phyloP scores from a whole-genome alignment of 2,797 vertebrate species.

The Morus bassanus region DNA sequence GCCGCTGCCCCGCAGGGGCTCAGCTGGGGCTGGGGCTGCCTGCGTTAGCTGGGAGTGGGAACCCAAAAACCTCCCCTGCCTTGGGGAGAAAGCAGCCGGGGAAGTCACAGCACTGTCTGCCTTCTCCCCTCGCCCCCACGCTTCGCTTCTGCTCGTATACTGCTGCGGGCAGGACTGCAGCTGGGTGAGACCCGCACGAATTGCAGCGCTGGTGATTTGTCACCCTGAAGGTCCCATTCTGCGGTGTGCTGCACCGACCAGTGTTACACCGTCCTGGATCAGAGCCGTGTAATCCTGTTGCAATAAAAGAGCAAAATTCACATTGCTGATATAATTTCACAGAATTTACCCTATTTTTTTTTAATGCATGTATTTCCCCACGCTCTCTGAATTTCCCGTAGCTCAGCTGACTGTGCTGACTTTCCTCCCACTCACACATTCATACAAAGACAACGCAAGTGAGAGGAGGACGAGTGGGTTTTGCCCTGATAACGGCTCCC shows the following conservation, averaged over 20 bases:
- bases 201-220: fast-evolving
- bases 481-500: neutral
- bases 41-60: neutral
- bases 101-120: neutral
- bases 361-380: neutral
- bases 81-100: neutral
- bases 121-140: neutral
- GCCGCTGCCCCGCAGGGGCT: too few species aligned
- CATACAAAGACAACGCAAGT: neutral
- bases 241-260: fast-evolving
- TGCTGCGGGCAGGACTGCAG: neutral
- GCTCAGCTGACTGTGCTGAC: neutral
- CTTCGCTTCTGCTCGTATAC: fast-evolving
- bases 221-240: neutral
- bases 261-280: fast-evolving
- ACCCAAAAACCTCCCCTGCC: neutral
- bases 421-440: neutral
- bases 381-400: neutral
- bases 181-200: fast-evolving
- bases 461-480: neutral
- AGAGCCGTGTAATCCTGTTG: fast-evolving
- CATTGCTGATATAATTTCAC: neutral
- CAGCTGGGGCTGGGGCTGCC: neutral
- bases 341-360: neutral
- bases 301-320: neutral